phyloP scores from a whole-genome alignment of 2,888 invertebrate genomes.

The Drosophila prostipennis region DNA sequence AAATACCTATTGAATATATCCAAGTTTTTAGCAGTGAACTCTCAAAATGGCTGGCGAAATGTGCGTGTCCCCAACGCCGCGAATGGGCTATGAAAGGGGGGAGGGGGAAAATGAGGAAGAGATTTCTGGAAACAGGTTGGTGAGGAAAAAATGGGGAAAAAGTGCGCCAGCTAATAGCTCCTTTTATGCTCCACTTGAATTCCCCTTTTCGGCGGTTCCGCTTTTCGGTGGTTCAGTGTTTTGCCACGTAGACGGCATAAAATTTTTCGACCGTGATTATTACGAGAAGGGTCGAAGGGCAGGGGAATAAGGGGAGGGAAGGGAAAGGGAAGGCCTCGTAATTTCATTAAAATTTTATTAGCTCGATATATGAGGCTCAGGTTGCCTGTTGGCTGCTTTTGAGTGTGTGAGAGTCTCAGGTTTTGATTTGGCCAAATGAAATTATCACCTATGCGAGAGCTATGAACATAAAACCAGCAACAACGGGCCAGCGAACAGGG shows the following conservation, averaged over 20 bases:
- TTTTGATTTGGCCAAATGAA: constrained; percentile 70
- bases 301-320: not conserved
- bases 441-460: constrained; percentile 73
- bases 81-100: constrained; percentile 50
- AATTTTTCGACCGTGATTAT: constrained; percentile 67
- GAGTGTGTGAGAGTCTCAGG: constrained; percentile 17
- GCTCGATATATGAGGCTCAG: constrained; percentile 66
- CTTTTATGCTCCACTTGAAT: constrained; percentile 71
- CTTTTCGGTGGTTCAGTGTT: constrained; percentile 9
- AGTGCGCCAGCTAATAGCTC: constrained; percentile 63
- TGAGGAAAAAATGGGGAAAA: constrained; percentile 24
- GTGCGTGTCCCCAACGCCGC: constrained; percentile 39
- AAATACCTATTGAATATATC: not conserved
- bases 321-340: constrained; percentile 52
- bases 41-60: constrained; percentile 24
- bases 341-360: constrained; percentile 79
- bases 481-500: constrained; percentile 9
- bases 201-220: constrained; percentile 26
- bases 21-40: constrained; percentile 10
- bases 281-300: constrained; percentile 47
- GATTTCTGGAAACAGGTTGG: constrained; percentile 7
- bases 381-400: constrained; percentile 1
- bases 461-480: constrained; percentile 49
- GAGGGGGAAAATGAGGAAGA: not conserved
- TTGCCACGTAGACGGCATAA: constrained; percentile 71